Conservation (phyloP, 2,113 vertebrate genomes). For the Scolopax mira region DNA sequence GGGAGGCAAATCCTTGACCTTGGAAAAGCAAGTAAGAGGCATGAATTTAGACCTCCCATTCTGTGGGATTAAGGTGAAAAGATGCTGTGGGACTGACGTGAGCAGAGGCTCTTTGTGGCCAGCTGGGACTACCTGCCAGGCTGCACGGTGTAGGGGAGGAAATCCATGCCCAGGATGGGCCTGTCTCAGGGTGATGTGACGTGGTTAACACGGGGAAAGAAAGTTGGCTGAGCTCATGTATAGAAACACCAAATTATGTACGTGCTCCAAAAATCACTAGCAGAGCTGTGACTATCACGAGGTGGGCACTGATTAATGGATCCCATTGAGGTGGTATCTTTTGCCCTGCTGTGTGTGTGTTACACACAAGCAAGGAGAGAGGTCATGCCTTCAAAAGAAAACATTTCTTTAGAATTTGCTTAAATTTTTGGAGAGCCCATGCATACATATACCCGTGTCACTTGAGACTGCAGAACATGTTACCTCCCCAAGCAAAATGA, state of each 20-base stretch:
- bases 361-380: not conserved
- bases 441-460: not conserved
- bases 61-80: not conserved
- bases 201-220: fast-evolving
- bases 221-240: not conserved
- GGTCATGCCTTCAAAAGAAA: not conserved
- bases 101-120: not conserved
- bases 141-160: not conserved
- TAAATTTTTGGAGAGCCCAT: not conserved
- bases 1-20: not conserved
- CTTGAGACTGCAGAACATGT: not conserved
- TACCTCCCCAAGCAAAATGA: not conserved
- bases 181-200: not conserved
- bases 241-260: not conserved
- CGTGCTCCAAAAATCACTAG: not conserved
- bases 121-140: not conserved
- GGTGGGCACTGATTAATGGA: not conserved
- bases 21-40: not conserved
- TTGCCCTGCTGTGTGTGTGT: not conserved
- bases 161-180: not conserved
- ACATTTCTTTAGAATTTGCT: not conserved
- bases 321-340: not conserved
- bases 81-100: not conserved
- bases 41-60: not conserved
- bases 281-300: not conserved